These are phyloP conservation scores for Zeuzera pyrina DNA, from an alignment of 2,888 invertebrate genomes.

Conservation along the genomic window DNA sequence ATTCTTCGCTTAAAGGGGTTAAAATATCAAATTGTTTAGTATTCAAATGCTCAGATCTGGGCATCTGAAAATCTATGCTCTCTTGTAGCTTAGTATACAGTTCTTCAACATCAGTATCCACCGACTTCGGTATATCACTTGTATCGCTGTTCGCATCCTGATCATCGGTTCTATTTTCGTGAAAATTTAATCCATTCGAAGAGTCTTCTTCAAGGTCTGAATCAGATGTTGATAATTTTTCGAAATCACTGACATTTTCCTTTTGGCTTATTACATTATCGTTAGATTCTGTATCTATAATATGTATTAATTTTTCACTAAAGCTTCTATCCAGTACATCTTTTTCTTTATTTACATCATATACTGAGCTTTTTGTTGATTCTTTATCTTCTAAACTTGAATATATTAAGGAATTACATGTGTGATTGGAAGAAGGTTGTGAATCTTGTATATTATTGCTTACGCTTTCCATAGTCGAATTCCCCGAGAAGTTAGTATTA, in stretches of 20 bases:
- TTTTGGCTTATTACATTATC: too few relatives aligned
- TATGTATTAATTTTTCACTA: too few relatives aligned
- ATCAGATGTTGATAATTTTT: slow-evolving; percentile 17
- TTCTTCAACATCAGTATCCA: slow-evolving; percentile 45
- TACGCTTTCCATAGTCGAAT: slow-evolving; percentile 5
- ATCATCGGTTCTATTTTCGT: slow-evolving; percentile 4
- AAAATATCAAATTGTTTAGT: slow-evolving; percentile 29
- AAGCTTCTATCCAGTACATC: too few relatives aligned
- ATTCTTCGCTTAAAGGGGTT: slow-evolving; percentile 57
- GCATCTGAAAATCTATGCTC: slow-evolving; percentile 25
- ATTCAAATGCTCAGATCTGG: slow-evolving; percentile 21
- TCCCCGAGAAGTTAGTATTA: slow-evolving; percentile 5
- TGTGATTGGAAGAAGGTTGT: slow-evolving; percentile 2
- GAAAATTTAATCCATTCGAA: slow-evolving; percentile 1
- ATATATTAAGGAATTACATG: slow-evolving; percentile 10
- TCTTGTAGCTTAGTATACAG: slow-evolving; percentile 41
- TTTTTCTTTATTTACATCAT: slow-evolving; percentile 28
- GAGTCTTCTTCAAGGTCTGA: slow-evolving; percentile 55
- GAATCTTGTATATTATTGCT: slow-evolving; percentile 2
- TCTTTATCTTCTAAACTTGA: slow-evolving; percentile 28
- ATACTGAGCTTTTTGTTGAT: slow-evolving; percentile 32
- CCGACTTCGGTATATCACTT: slow-evolving; percentile 33
- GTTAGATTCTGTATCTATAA: too few relatives aligned
- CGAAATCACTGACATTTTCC: slow-evolving; percentile 5
- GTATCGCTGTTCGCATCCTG: slow-evolving; percentile 25